Conservation (phyloP, 2,888 invertebrate genomes). For the Adelognathus sp. region DNA sequence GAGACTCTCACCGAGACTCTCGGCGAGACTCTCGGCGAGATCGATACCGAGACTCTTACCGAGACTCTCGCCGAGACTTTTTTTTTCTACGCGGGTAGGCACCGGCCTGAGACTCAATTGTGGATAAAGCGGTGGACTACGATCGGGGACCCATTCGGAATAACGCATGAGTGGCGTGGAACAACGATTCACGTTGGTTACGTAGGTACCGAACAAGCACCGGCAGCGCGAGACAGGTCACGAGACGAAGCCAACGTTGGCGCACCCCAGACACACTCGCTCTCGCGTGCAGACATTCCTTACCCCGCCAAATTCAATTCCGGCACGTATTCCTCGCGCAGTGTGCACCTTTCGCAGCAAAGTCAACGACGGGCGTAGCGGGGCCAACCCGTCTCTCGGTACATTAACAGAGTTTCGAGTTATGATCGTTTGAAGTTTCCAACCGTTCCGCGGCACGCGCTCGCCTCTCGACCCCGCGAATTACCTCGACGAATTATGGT, state of each 20-base stretch:
- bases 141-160: conserved; percentile 26
- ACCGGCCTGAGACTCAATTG: background rate
- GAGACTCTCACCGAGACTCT: no score
- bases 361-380: conserved; percentile 46
- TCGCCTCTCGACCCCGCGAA: conserved; percentile 58
- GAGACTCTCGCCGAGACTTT: no score
- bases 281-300: conserved; percentile 53
- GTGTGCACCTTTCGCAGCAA: conserved; percentile 55
- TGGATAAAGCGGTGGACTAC: conserved; percentile 13
- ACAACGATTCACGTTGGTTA: conserved; percentile 48
- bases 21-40: no score
- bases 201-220: conserved; percentile 32
- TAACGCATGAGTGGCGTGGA: conserved; percentile 37
- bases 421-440: conserved; percentile 69
- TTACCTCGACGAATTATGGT: conserved; percentile 66
- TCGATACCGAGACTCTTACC: no score
- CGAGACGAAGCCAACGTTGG: conserved; percentile 18
- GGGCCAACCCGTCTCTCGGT: conserved; percentile 36
- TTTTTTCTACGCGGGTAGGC: no score
- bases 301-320: conserved; percentile 62
- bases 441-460: conserved; percentile 55
- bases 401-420: conserved; percentile 68
- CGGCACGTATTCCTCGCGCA: conserved; percentile 51
- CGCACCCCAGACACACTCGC: conserved; percentile 22
- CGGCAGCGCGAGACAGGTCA: conserved; percentile 44